phyloP scores from a whole-genome alignment of 2,888 invertebrate species.

The Pseudoips prasinana region DNA sequence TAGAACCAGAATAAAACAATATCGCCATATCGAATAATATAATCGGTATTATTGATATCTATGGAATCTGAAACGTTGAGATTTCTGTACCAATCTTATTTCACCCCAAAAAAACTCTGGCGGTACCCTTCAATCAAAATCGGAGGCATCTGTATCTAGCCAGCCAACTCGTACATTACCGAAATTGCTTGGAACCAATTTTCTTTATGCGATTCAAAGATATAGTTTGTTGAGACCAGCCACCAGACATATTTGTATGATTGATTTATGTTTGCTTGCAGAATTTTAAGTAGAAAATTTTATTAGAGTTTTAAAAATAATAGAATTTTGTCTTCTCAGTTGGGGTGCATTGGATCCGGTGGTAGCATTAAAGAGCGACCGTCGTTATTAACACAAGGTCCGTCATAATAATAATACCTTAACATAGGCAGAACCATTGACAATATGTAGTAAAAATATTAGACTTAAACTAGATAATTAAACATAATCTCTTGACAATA shows the following conservation, averaged over 20 bases:
- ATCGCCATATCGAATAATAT: too few relatives aligned
- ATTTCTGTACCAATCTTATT: conserved; percentile 13
- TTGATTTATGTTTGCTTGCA: conserved; percentile 26
- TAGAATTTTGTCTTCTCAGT: too few relatives aligned
- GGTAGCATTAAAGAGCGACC: too few relatives aligned
- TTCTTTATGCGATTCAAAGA: conserved; percentile 65
- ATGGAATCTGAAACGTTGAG: conserved; percentile 1
- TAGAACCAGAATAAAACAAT: too few relatives aligned
- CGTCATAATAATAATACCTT: too few relatives aligned
- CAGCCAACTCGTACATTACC: conserved; percentile 72
- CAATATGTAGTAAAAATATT: too few relatives aligned
- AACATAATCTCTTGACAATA: too few relatives aligned
- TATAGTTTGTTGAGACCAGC: conserved; percentile 49
- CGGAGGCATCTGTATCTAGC: conserved; percentile 47
- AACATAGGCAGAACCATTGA: too few relatives aligned
- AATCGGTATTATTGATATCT: conserved; percentile 23
- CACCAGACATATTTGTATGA: conserved; percentile 50
- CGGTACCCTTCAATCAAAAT: conserved; percentile 61
- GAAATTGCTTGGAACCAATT: conserved; percentile 74
- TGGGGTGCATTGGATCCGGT: too few relatives aligned
- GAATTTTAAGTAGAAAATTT: conserved; percentile 9
- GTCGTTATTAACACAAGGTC: too few relatives aligned
- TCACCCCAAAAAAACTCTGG: conserved; percentile 28
- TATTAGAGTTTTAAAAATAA: conserved; percentile 9
- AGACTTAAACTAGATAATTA: too few relatives aligned